Evolutionary conservation across 2,113 vertebrate genomes (phyloP).

Genomic region (Columbina picui): DNA sequence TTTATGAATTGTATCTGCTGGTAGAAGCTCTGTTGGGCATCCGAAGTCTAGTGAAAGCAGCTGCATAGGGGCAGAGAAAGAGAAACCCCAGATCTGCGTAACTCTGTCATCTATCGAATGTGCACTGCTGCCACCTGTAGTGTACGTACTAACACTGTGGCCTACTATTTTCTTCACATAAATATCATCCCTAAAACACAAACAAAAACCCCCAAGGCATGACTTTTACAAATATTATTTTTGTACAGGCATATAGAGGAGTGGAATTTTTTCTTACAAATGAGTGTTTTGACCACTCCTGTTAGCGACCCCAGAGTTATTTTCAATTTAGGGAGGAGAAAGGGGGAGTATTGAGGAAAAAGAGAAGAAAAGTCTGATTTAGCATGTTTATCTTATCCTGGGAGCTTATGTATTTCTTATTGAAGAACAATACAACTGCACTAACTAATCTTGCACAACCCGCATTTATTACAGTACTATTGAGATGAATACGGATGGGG

Average conservation of each 20-base stretch:
- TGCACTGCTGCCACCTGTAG: neutral
- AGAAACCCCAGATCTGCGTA: neutral
- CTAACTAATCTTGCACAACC: neutral
- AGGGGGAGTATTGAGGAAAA: neutral
- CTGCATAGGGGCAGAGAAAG: neutral
- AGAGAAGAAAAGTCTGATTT: neutral
- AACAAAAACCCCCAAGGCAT: rapidly evolving
- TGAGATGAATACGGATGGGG: neutral
- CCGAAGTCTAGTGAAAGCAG: neutral
- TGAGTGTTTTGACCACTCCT: neutral
- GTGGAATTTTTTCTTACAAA: neutral
- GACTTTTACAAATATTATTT: neutral
- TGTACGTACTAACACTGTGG: neutral
- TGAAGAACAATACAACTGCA: neutral
- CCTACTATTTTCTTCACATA: neutral
- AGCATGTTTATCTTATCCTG: neutral
- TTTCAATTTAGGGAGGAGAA: neutral
- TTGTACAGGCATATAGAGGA: neutral
- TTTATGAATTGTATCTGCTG: neutral
- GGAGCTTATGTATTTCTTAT: neutral
- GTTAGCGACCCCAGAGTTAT: neutral
- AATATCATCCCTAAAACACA: neutral
- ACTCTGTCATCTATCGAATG: neutral
- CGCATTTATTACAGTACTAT: neutral
- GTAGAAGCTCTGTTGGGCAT: neutral